phyloP scores from a whole-genome alignment of 2,888 invertebrate species.

The Eristalis tenax region DNA sequence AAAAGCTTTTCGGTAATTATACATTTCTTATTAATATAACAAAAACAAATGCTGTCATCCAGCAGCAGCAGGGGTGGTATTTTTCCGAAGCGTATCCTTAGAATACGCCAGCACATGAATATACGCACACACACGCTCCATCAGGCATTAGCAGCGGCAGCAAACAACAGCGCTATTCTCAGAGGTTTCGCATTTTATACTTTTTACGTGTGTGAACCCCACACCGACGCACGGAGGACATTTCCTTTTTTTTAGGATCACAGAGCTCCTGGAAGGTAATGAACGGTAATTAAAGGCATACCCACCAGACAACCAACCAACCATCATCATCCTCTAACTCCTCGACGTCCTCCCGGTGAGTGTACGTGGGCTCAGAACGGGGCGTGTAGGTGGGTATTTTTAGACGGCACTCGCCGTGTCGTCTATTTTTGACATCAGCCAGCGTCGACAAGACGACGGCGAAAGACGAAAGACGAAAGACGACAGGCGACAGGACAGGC shows the following conservation, averaged over 20 bases:
- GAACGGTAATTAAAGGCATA: background rate
- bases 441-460: background rate
- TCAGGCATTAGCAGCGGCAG: no score
- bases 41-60: conserved; percentile 17
- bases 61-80: background rate
- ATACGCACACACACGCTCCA: no score
- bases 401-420: background rate
- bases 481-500: no score
- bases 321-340: no score
- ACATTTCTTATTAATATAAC: conserved; percentile 7
- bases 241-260: background rate
- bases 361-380: no score
- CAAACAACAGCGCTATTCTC: no score
- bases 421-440: background rate
- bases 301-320: background rate
- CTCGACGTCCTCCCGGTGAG: no score
- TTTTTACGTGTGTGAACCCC: background rate
- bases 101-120: no score
- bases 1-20: conserved; percentile 9
- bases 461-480: background rate
- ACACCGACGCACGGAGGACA: background rate
- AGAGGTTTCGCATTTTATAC: background rate
- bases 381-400: background rate
- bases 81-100: no score
- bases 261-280: background rate